A percentile compares a stretch with the other conserved stretches of the same genome.
phyloP scores from a whole-genome alignment of 2,113 vertebrate species.

The Misgurnus anguillicaudatus region DNA sequence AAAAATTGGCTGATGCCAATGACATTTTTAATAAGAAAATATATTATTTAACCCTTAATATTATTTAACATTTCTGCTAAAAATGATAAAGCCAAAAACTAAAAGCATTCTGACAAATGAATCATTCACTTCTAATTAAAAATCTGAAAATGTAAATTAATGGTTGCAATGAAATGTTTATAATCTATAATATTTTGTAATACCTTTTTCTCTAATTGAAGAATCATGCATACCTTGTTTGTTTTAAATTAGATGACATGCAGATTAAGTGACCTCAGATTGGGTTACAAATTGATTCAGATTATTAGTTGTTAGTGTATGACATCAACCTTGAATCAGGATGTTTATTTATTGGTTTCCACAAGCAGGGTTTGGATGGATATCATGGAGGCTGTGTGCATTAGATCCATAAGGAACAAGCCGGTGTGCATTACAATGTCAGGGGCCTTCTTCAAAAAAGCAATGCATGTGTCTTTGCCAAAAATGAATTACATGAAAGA shows the following conservation, averaged over 20 bases:
- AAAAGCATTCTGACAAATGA: too few relatives aligned
- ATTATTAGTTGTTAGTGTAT: slow-evolving; percentile 30
- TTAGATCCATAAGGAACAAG: slow-evolving; percentile 33
- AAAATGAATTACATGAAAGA: slow-evolving; percentile 6
- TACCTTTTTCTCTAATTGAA: neutral
- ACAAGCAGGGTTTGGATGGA: slow-evolving; percentile 46
- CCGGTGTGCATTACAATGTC: slow-evolving; percentile 14
- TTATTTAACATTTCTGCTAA: too few relatives aligned
- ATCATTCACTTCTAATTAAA: too few relatives aligned
- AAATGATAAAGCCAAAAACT: too few relatives aligned
- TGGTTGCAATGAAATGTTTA: too few relatives aligned
- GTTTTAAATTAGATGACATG: slow-evolving; percentile 9
- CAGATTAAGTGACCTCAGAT: slow-evolving; percentile 10
- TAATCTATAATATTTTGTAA: too few relatives aligned
- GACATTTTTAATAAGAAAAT: too few relatives aligned
- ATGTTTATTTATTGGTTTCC: neutral
- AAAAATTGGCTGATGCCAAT: too few relatives aligned
- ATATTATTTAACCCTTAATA: too few relatives aligned
- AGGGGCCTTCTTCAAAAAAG: slow-evolving; percentile 12
- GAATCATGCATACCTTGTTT: neutral
- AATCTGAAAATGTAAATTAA: too few relatives aligned
- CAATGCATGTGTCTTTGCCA: slow-evolving; percentile 23
- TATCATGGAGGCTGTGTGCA: slow-evolving; percentile 44
- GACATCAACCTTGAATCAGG: neutral
- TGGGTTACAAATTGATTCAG: slow-evolving; percentile 2